A percentile compares a stretch with the other conserved stretches of the same genome.
phyloP scores from a whole-genome alignment of 2,888 invertebrate genomes.

The Netelia virgata region DNA sequence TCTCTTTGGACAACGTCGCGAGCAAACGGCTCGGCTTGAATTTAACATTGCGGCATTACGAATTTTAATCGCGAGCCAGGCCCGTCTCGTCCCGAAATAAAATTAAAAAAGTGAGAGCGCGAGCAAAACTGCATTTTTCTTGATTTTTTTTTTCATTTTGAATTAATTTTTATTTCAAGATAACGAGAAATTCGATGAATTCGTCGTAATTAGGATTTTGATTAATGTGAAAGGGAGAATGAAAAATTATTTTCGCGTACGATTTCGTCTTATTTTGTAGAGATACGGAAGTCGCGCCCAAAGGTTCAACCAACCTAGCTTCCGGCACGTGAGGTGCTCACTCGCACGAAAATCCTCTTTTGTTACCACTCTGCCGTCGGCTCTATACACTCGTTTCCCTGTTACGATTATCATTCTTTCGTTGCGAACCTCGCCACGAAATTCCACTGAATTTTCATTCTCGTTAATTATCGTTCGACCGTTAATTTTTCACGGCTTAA shows the following conservation, averaged over 20 bases:
- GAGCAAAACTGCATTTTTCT: background rate
- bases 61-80: slow-evolving; percentile 53
- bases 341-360: slow-evolving; percentile 76
- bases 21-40: slow-evolving; percentile 13
- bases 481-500: background rate
- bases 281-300: slow-evolving; percentile 75
- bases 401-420: slow-evolving; percentile 15
- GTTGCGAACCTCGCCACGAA: background rate
- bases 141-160: background rate
- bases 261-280: slow-evolving; percentile 55
- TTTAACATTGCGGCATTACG: slow-evolving; percentile 34
- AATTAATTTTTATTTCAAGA: too few relatives aligned
- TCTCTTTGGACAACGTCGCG: slow-evolving; percentile 33
- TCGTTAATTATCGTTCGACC: background rate
- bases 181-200: too few relatives aligned
- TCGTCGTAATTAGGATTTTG: background rate
- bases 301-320: slow-evolving; percentile 72
- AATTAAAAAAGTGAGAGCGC: background rate
- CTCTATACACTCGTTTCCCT: background rate
- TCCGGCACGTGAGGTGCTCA: slow-evolving; percentile 76
- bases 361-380: background rate
- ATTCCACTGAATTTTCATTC: slow-evolving; percentile 11
- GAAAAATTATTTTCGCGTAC: slow-evolving; percentile 15
- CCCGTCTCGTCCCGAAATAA: background rate
- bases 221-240: background rate